Evolutionary conservation across 2,113 vertebrate species (phyloP).

Genomic region (Pluvialis apricaria): DNA sequence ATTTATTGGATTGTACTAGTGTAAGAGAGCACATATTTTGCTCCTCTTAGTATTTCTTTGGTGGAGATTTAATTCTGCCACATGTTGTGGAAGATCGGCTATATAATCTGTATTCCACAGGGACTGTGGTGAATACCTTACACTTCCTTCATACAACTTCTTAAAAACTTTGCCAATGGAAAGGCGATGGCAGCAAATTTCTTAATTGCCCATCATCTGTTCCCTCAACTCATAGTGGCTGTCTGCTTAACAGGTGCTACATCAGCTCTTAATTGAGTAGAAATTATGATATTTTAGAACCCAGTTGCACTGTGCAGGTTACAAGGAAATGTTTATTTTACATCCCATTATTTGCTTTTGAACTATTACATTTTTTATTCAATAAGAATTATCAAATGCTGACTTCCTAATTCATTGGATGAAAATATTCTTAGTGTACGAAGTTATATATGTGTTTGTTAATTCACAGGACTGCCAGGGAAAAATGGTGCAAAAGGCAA

Average conservation of each 20-base stretch:
- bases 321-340: not conserved
- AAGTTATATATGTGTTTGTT: not conserved
- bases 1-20: not conserved
- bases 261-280: not conserved
- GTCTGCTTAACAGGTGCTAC: not conserved
- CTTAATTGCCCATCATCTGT: not conserved
- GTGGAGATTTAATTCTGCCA: not conserved
- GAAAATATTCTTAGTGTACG: not conserved
- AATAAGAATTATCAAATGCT: not conserved
- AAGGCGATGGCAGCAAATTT: not conserved
- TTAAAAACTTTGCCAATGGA: not conserved
- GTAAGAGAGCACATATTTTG: not conserved
- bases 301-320: not conserved
- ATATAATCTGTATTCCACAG: not conserved
- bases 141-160: not conserved
- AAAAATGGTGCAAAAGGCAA: slow-evolving; percentile 85
- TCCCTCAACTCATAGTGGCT: not conserved
- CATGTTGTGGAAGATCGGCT: not conserved
- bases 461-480: slow-evolving; percentile 84
- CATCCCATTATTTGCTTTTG: not conserved
- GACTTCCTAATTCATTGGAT: not conserved
- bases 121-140: not conserved
- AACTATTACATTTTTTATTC: not conserved
- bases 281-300: not conserved
- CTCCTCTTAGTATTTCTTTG: not conserved